These are phyloP conservation scores for Drosophila nigromelanica DNA, from an alignment of 1,140 invertebrate genomes.

Conservation along the genomic window DNA sequence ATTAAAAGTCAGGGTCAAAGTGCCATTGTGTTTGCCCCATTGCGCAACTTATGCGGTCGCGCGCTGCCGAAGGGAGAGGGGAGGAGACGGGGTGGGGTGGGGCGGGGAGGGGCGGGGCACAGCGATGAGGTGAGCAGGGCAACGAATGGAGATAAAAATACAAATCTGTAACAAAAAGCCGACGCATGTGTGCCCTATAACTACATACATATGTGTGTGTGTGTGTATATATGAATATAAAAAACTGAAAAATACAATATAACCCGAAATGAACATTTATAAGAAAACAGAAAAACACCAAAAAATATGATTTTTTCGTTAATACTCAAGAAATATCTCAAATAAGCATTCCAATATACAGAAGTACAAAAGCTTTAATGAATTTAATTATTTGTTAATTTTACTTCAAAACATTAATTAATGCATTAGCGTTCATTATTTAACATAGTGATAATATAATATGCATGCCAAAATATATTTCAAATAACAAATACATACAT, in stretches of 20 bases:
- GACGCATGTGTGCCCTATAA: slow-evolving; percentile 15
- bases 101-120: no score
- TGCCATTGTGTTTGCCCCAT: slow-evolving; percentile 62
- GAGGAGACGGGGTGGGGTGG: background rate
- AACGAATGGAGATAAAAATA: slow-evolving; percentile 2
- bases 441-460: slow-evolving; percentile 16
- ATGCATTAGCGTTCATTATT: background rate
- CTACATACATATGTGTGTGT: background rate
- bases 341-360: no score
- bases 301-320: no score
- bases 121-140: background rate
- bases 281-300: no score
- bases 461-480: background rate
- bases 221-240: background rate
- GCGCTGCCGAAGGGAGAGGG: background rate
- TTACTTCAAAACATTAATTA: background rate
- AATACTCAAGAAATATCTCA: no score
- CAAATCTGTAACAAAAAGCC: background rate
- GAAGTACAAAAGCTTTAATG: no score
- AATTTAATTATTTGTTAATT: background rate
- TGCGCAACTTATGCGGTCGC: slow-evolving; percentile 27
- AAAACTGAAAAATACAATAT: no score
- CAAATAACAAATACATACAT: background rate
- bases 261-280: no score
- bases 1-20: slow-evolving; percentile 78